Conservation (phyloP, 2,113 vertebrate genomes). For the Ceyx cyanopectus region DNA sequence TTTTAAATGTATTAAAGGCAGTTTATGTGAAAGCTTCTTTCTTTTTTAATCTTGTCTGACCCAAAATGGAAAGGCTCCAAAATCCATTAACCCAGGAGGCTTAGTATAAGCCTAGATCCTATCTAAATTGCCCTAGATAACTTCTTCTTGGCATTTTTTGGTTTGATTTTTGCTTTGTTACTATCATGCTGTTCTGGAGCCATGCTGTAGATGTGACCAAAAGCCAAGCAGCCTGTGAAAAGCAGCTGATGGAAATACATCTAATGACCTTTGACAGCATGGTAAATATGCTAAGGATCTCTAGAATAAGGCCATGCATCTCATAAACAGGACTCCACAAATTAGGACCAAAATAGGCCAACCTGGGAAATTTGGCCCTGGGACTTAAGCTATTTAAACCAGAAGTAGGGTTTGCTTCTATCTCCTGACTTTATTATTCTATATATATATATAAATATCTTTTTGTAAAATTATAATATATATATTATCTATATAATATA, state of each 20-base stretch:
- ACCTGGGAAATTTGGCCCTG: background rate
- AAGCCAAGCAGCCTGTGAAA: background rate
- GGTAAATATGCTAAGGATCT: background rate
- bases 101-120: constrained; percentile 25
- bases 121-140: constrained; percentile 41
- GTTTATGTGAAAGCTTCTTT: constrained; percentile 42
- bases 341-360: constrained; percentile 40
- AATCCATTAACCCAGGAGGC: constrained; percentile 13
- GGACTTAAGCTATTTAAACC: constrained; percentile 12
- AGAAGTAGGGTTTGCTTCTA: constrained; percentile 5
- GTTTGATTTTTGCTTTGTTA: background rate
- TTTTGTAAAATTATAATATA: too few species aligned
- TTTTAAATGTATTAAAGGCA: constrained; percentile 43
- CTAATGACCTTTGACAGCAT: background rate
- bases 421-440: background rate
- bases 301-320: background rate
- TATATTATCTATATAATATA: too few species aligned
- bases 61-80: constrained; percentile 42
- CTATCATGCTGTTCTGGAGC: background rate
- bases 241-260: constrained; percentile 21
- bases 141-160: background rate
- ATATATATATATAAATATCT: too few species aligned
- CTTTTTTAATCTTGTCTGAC: constrained; percentile 68
- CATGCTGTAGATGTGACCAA: background rate
- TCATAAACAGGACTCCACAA: background rate